Conservation (phyloP, 2,113 vertebrate genomes). For the Heptranchias perlo region DNA sequence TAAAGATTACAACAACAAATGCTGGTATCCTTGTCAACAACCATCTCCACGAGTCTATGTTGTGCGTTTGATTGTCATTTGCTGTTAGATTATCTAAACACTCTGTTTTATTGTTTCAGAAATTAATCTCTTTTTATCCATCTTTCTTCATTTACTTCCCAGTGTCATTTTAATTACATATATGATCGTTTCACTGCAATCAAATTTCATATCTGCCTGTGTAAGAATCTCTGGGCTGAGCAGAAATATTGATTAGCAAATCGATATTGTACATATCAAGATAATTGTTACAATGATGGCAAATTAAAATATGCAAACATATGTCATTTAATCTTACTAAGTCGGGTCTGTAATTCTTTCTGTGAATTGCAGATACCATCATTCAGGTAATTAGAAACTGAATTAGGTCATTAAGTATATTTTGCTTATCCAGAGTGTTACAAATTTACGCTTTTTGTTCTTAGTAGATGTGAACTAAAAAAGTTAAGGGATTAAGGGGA, state of each 20-base stretch:
- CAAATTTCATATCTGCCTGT: not conserved
- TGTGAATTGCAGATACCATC: not conserved
- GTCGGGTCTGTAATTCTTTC: not conserved
- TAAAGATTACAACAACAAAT: not conserved
- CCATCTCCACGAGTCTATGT: not conserved
- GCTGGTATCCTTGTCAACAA: not conserved
- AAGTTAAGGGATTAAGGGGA: not conserved
- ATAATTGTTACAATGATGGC: not conserved
- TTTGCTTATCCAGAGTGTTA: not conserved
- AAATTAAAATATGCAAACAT: not conserved
- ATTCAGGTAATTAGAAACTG: not conserved
- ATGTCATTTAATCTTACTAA: not conserved
- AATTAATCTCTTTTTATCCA: not conserved
- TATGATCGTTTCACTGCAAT: not conserved
- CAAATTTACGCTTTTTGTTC: not conserved
- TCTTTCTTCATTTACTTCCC: not conserved
- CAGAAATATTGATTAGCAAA: not conserved
- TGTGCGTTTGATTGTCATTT: not conserved
- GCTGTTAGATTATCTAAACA: not conserved
- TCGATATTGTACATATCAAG: not conserved
- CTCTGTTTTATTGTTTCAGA: not conserved
- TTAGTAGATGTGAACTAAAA: not conserved
- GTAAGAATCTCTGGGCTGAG: not conserved
- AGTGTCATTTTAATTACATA: not conserved
- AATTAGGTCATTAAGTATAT: not conserved